A percentile compares a stretch with the other conserved stretches of the same genome.
phyloP scores from a whole-genome alignment of 2,797 vertebrate genomes.

The Etheostoma nigrum region DNA sequence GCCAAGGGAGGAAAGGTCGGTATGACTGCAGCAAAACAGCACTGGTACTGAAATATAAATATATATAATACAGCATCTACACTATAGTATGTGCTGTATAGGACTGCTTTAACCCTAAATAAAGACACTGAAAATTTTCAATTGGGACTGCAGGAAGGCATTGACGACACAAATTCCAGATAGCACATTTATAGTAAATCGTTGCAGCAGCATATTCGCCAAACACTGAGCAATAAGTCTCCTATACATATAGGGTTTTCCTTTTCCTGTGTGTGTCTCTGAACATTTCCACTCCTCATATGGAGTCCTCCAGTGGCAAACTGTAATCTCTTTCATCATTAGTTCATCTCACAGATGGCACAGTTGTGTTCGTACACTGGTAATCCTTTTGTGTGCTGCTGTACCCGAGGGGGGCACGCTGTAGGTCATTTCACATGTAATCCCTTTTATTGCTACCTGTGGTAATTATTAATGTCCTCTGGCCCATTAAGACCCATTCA shows the following conservation, averaged over 20 bases:
- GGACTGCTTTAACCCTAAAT: not conserved
- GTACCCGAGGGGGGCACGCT: conserved; percentile 43
- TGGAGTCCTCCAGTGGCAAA: conserved; percentile 44
- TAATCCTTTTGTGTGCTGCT: conserved; percentile 67
- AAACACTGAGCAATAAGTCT: conserved; percentile 43
- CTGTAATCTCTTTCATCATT: conserved; percentile 66
- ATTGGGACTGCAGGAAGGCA: conserved; percentile 11
- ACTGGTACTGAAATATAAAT: conserved; percentile 21
- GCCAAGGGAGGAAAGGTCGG: conserved; percentile 28
- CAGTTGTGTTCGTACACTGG: conserved; percentile 31
- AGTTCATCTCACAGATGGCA: conserved; percentile 54
- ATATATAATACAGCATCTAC: conserved; percentile 9
- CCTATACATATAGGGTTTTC: conserved; percentile 35
- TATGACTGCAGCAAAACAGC: conserved; percentile 18
- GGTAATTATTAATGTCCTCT: conserved; percentile 66
- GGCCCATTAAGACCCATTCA: conserved; percentile 56
- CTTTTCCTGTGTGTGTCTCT: conserved; percentile 64
- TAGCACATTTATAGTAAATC: conserved; percentile 25
- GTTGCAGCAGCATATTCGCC: conserved; percentile 28
- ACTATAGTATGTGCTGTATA: not conserved
- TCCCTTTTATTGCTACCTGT: conserved; percentile 72
- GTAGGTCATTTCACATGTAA: conserved; percentile 68
- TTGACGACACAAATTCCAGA: conserved; percentile 9
- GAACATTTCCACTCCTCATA: conserved; percentile 52
- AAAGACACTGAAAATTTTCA: not conserved